Evolutionary conservation across 2,888 invertebrate species (phyloP), one percentile per base, ranked within the genome.

Genomic region (Ashinkailepas kermadecensis): DNA sequence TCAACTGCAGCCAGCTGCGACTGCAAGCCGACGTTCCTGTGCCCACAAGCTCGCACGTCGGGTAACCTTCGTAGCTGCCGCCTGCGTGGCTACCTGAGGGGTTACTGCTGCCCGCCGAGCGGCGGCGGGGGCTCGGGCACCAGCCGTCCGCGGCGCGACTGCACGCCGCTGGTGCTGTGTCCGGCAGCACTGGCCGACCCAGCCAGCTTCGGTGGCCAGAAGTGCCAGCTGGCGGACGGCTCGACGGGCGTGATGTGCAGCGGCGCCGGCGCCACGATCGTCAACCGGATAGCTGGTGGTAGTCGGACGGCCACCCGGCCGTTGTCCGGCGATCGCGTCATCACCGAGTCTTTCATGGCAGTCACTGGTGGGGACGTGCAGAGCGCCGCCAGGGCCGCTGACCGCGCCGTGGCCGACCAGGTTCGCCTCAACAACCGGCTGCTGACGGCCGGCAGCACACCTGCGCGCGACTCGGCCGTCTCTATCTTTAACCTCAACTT

Each of bases 401-500:
- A 11, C 54, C 74, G 56, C 54, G 56, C 11, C 56, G 56, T 74
- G 21, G 15, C 13, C 13, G 10, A 74, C 9, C 74, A 74, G 56
- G 18, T 54, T 0, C 0, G 7, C 15, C 74, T 56, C 9, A 21
- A 23, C 74, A 56, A 15, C 54, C 18, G 21, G 21, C 56, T 56
- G 54, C 12, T 10, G 4, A 3, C 74, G 3, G 2, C 56, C 59
- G 59, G 59, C 59, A 11, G 15, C 11, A 59, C 59, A 7, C 59
- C 59, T 8, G 74, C 12, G 10, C 39, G 18, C 18, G 8, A 12
- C 39, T 56, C 54, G 11, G 8, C 56, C 10, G 21, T n/a, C 6
- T 54, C 23, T 1, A 21, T 74, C 74, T 74, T 74, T 54, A 74
- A 74, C 56, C 74, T 74, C 15, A 74, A 74, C 74, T 74, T 74